Evolutionary conservation across 2,797 vertebrate genomes (phyloP).

Genomic region (Lagodon rhomboides): DNA sequence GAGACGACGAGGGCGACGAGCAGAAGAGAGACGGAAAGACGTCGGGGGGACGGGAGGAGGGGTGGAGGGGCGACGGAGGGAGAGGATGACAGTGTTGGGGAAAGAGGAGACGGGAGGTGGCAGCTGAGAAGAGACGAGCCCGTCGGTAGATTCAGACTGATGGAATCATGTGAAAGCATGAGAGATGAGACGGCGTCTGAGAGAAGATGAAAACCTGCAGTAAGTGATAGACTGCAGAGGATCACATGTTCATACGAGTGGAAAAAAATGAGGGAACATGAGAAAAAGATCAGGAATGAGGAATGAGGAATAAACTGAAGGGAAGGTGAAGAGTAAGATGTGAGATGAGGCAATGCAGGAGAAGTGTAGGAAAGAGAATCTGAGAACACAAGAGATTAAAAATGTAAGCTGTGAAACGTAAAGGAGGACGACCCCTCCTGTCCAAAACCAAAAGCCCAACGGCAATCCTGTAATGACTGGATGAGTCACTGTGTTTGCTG

Average conservation of each 20-base stretch:
- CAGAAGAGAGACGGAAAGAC: not conserved
- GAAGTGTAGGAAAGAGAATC: not conserved
- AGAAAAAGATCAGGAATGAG: not conserved
- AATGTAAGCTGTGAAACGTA: not conserved
- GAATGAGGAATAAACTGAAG: not conserved
- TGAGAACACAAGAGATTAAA: not conserved
- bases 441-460: too few species aligned
- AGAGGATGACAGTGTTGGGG: slow-evolving; percentile 8
- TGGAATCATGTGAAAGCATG: slow-evolving; percentile 11
- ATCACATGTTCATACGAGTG: not conserved
- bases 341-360: not conserved
- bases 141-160: slow-evolving; percentile 16
- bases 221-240: slow-evolving; percentile 6
- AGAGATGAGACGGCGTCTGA: slow-evolving; percentile 8
- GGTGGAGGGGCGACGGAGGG: not conserved
- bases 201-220: slow-evolving; percentile 24
- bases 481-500: too few species aligned
- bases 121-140: slow-evolving; percentile 25
- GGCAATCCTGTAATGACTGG: too few species aligned
- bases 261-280: not conserved
- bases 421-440: not conserved
- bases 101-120: slow-evolving; percentile 38
- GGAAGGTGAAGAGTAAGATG: not conserved
- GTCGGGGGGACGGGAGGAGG: not conserved
- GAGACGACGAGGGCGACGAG: slow-evolving; percentile 17